Percentiles rank a stretch among this genome's conserved stretches.
Conservation (phyloP, 2,113 vertebrate species). For the Girardinichthys multiradiatus region DNA sequence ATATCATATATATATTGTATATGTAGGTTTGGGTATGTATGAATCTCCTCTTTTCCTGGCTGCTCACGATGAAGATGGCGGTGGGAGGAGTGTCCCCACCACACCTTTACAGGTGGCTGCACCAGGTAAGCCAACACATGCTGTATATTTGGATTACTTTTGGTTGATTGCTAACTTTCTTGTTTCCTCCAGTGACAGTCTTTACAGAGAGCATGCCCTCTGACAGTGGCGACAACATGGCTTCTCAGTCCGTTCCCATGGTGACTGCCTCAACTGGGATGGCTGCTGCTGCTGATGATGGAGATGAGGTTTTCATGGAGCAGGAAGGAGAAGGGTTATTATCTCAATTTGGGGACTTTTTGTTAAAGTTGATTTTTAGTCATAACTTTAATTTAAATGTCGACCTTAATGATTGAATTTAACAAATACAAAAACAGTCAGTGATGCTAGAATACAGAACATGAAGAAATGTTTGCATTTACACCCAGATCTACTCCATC, state of each 20-base stretch:
- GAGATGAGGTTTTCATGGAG: constrained; percentile 95
- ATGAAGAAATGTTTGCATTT: too few relatives aligned
- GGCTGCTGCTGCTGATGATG: constrained; percentile 86
- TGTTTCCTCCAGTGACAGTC: constrained; percentile 84
- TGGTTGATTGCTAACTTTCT: neutral
- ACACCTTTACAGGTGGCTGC: constrained; percentile 95
- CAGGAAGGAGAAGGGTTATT: constrained; percentile 91
- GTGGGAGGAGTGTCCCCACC: constrained; percentile 95
- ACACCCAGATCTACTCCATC: too few relatives aligned
- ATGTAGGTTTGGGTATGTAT: constrained; percentile 93
- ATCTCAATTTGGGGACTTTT: neutral
- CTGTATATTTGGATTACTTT: neutral
- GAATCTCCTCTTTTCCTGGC: constrained; percentile 95
- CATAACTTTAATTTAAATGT: too few relatives aligned
- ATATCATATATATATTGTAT: constrained; percentile 1
- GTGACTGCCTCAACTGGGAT: constrained; percentile 90
- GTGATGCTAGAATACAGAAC: neutral
- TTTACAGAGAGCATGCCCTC: constrained; percentile 90
- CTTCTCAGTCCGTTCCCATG: constrained; percentile 98
- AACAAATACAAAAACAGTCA: neutral
- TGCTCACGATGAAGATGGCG: constrained; percentile 94
- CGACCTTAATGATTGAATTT: too few relatives aligned
- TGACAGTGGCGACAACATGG: constrained; percentile 88
- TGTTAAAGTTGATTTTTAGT: neutral
- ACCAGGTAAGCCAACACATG: constrained; percentile 81